These are phyloP conservation scores for Cryptosula pallasiana DNA, from an alignment of 2,888 invertebrate species.

Conservation along the genomic window DNA sequence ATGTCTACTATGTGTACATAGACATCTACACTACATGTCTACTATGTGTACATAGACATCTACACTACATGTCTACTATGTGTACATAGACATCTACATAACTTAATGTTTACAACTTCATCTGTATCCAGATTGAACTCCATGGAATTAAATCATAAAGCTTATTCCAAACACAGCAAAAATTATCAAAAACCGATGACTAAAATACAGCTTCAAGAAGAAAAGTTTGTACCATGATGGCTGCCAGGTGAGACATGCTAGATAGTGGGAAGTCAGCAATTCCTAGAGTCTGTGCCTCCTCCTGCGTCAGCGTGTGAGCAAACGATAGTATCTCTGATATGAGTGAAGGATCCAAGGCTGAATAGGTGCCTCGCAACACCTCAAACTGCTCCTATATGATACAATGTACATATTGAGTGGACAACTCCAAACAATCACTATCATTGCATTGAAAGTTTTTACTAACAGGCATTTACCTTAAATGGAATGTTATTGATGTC, in stretches of 20 bases:
- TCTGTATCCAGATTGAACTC: no score
- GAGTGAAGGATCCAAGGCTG: conserved; percentile 33
- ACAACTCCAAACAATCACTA: background rate
- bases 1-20: no score
- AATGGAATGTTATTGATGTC: conserved; percentile 64
- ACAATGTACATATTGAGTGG: background rate
- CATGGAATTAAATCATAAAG: no score
- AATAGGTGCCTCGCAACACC: conserved; percentile 3
- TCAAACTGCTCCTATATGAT: conserved; percentile 21
- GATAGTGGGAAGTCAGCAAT: conserved; percentile 88
- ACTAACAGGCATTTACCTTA: conserved; percentile 35
- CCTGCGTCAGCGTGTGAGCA: conserved; percentile 71
- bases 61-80: background rate
- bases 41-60: no score
- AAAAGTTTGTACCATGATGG: conserved; percentile 66
- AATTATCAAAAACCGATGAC: no score
- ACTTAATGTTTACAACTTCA: background rate
- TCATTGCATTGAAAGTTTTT: background rate
- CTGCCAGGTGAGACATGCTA: conserved; percentile 65
- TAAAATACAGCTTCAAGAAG: no score
- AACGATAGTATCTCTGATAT: conserved; percentile 68
- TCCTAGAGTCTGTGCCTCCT: conserved; percentile 67
- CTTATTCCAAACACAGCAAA: no score
- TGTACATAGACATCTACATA: background rate
- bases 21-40: no score